These are phyloP conservation scores for Beaufortia kweichowensis DNA, from an alignment of 2,113 vertebrate species.

Conservation along the genomic window DNA sequence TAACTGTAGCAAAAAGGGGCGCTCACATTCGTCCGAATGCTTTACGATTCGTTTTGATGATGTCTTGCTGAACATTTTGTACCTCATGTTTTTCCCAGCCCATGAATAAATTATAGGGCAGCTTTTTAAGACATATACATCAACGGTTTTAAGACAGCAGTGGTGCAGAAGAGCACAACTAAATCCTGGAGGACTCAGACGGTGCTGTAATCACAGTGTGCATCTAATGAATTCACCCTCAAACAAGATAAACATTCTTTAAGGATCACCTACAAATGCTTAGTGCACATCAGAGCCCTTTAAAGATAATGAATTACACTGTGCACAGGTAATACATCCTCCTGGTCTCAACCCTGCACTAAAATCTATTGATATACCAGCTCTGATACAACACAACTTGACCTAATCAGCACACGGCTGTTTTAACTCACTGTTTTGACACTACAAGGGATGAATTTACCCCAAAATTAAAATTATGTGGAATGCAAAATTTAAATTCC, in stretches of 20 bases:
- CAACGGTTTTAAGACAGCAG: slow-evolving; percentile 29
- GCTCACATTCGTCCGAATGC: slow-evolving; percentile 20
- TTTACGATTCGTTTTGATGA: slow-evolving; percentile 46
- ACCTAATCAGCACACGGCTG: background rate
- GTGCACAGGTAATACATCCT: slow-evolving; percentile 9
- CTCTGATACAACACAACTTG: background rate
- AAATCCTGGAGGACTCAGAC: background rate
- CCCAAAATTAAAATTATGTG: too few relatives aligned
- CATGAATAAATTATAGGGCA: slow-evolving; percentile 41
- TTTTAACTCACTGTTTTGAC: background rate
- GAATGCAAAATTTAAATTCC: too few relatives aligned
- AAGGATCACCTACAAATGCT: slow-evolving; percentile 1
- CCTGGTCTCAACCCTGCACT: slow-evolving; percentile 11
- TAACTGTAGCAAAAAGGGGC: slow-evolving; percentile 30
- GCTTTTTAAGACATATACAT: slow-evolving; percentile 28
- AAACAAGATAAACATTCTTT: slow-evolving; percentile 36
- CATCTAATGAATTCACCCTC: slow-evolving; percentile 27
- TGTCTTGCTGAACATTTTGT: slow-evolving; percentile 46
- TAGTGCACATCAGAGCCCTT: slow-evolving; percentile 22
- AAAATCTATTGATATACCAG: slow-evolving; percentile 7
- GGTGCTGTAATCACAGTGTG: slow-evolving; percentile 15
- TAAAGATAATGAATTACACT: slow-evolving; percentile 18
- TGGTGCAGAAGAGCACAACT: slow-evolving; percentile 10
- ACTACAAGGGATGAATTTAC: too few relatives aligned
- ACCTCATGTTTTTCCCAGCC: slow-evolving; percentile 10